A percentile compares a stretch with the other conserved stretches of the same genome.
Conservation (phyloP, 2,888 invertebrate genomes). For the Acleris holmiana region DNA sequence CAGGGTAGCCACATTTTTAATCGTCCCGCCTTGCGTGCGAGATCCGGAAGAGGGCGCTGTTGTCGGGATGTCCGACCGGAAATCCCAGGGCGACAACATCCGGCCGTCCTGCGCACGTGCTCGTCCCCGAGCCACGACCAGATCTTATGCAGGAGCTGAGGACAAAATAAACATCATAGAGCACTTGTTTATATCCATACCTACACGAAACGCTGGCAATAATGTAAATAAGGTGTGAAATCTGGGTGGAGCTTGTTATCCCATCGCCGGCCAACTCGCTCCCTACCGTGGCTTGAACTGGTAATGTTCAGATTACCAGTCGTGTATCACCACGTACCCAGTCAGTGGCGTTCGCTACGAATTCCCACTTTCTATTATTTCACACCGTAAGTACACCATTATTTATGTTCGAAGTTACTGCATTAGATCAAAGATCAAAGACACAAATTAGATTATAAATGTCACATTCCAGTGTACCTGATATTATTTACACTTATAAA, state of each 20-base stretch:
- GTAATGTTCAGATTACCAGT: neutral
- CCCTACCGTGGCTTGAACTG: neutral
- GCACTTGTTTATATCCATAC: too few relatives aligned
- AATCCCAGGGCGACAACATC: slow-evolving; percentile 9
- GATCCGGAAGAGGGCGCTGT: too few relatives aligned
- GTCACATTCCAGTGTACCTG: too few relatives aligned
- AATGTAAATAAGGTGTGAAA: neutral
- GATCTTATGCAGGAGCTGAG: slow-evolving; percentile 7
- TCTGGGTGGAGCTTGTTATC: slow-evolving; percentile 4
- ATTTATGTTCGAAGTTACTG: neutral
- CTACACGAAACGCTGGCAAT: too few relatives aligned
- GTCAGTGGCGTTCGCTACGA: neutral
- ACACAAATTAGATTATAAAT: too few relatives aligned
- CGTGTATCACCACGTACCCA: neutral
- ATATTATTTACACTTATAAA: too few relatives aligned
- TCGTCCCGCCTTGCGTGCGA: too few relatives aligned
- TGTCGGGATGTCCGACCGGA: too few relatives aligned
- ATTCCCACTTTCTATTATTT: neutral
- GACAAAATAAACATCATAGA: neutral
- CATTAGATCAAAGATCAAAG: neutral
- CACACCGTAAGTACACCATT: neutral
- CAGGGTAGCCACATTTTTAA: too few relatives aligned
- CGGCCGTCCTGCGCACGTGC: slow-evolving; percentile 6
- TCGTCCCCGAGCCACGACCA: neutral
- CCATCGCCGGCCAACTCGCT: slow-evolving; percentile 3